Evolutionary conservation across 2,113 vertebrate species (phyloP).

Genomic region (Erythrocebus patas): DNA sequence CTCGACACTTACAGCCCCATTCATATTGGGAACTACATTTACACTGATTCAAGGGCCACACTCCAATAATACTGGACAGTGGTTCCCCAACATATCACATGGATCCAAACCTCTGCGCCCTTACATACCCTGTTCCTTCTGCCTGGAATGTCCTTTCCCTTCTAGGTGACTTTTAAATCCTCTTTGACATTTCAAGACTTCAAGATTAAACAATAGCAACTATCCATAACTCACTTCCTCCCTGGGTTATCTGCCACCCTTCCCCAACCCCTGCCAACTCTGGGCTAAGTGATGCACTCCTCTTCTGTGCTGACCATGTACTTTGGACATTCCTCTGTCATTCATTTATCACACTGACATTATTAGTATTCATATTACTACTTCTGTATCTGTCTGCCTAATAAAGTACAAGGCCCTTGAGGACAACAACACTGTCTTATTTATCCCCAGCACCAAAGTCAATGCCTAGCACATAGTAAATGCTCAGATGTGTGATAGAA

Average conservation of each 20-base stretch:
- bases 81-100: too few species aligned
- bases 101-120: not conserved
- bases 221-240: not conserved
- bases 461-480: not conserved
- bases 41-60: not conserved
- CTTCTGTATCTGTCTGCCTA: not conserved
- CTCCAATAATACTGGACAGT: not conserved
- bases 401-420: not conserved
- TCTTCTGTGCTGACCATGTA: not conserved
- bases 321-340: not conserved
- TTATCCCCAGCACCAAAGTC: not conserved
- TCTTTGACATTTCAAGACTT: not conserved
- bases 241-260: not conserved
- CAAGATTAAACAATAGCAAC: not conserved
- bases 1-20: not conserved
- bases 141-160: not conserved
- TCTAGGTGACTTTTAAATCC: not conserved
- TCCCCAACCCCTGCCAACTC: not conserved
- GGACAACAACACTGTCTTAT: not conserved
- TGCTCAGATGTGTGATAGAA: not conserved
- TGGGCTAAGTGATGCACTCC: not conserved
- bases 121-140: not conserved
- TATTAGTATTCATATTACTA: not conserved
- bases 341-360: not conserved
- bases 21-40: not conserved